phyloP scores from a whole-genome alignment of 2,888 invertebrate species.

The Yponomeuta evonymella region DNA sequence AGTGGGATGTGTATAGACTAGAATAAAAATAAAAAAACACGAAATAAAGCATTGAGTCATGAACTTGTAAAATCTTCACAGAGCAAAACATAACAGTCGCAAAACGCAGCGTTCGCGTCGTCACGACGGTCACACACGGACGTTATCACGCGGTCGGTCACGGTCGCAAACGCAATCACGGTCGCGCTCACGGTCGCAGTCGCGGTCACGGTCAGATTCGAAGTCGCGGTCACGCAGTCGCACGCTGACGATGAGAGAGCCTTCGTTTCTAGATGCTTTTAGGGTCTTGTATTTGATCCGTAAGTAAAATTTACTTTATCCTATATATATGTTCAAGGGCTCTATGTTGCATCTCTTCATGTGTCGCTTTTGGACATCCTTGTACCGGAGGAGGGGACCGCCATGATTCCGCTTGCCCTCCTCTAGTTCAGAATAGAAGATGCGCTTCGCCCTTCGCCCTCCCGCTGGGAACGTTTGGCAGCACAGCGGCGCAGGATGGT shows the following conservation, averaged over 20 bases:
- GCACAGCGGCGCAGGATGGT: no score
- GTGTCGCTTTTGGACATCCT: no score
- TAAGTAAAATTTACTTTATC: conserved; percentile 31
- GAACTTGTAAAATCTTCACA: not conserved
- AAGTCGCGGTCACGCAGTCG: conserved; percentile 26
- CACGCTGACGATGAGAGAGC: conserved; percentile 41
- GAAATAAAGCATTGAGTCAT: not conserved
- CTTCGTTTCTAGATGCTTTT: conserved; percentile 59
- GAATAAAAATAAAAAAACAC: no score
- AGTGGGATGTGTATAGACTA: no score
- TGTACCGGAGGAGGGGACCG: no score
- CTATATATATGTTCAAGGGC: no score
- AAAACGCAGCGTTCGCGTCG: conserved; percentile 21
- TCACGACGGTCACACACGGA: conserved; percentile 28
- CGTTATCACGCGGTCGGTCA: conserved; percentile 19
- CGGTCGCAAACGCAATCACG: no score
- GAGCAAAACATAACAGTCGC: not conserved
- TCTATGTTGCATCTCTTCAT: no score
- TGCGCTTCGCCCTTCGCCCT: no score
- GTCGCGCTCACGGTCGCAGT: conserved; percentile 25
- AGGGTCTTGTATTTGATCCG: conserved; percentile 58
- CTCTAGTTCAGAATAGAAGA: no score
- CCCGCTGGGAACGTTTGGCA: no score
- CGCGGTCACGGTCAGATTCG: conserved; percentile 14
- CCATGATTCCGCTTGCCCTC: no score